Evolutionary conservation across 2,888 invertebrate genomes (phyloP).

Genomic region (Osmoderma eremita): DNA sequence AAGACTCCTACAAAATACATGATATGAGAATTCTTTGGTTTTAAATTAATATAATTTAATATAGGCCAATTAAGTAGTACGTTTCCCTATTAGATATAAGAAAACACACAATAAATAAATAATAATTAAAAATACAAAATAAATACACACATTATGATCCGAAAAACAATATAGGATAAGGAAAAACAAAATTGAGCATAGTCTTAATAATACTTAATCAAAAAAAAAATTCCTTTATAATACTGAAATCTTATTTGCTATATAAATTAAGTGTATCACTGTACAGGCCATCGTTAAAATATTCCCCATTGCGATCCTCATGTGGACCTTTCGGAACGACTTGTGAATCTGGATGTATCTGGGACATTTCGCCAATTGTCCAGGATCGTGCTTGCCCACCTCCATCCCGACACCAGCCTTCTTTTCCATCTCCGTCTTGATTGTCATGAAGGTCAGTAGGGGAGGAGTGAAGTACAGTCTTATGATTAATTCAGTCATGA

Average conservation of each 20-base stretch:
- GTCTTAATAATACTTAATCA: conserved; percentile 35
- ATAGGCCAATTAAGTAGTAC: conserved; percentile 17
- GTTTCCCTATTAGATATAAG: conserved; percentile 13
- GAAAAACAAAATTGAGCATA: conserved; percentile 33
- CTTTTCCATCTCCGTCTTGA: conserved; percentile 79
- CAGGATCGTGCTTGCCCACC: conserved; percentile 77
- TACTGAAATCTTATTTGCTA: conserved; percentile 59
- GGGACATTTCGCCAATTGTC: conserved; percentile 79
- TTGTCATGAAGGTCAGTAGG: conserved; percentile 76
- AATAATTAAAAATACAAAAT: conserved; percentile 25
- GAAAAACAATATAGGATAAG: conserved; percentile 11
- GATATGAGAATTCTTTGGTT: conserved; percentile 37
- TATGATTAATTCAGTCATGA: conserved; percentile 78
- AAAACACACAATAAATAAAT: conserved; percentile 36
- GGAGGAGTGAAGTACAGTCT: conserved; percentile 81
- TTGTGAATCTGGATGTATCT: conserved; percentile 81
- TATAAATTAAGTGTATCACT: conserved; percentile 73
- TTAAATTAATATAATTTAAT: conserved; percentile 40
- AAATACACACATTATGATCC: conserved; percentile 16
- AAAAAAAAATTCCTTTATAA: conserved; percentile 28
- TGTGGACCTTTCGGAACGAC: conserved; percentile 80
- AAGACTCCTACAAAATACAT: conserved; percentile 21
- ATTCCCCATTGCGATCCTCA: conserved; percentile 83
- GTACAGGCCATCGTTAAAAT: conserved; percentile 76
- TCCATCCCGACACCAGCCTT: conserved; percentile 82